Conservation (phyloP, 2,113 vertebrate genomes). For the Gambusia holbrooki region DNA sequence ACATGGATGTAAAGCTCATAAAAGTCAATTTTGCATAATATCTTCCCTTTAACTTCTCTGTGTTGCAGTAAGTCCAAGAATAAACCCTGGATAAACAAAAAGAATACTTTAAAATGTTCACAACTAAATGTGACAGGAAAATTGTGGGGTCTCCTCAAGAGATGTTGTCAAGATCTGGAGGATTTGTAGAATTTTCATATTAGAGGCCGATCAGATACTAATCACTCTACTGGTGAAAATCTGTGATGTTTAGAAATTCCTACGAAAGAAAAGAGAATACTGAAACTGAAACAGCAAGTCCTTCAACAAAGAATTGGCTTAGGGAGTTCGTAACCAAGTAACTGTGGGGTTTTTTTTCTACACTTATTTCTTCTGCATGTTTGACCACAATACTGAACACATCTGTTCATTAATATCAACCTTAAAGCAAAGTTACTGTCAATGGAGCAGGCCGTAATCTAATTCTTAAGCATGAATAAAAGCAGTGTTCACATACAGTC, state of each 20-base stretch:
- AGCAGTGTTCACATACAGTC: slow-evolving; percentile 9
- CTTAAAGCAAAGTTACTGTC: slow-evolving; percentile 49
- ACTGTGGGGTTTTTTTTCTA: not conserved
- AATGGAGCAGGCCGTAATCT: slow-evolving; percentile 48
- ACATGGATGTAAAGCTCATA: no score
- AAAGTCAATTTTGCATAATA: no score
- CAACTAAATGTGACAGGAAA: not conserved
- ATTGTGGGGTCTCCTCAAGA: not conserved
- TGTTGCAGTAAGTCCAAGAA: not conserved
- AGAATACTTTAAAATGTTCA: not conserved
- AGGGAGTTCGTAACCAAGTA: not conserved
- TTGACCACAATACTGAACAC: slow-evolving; percentile 1
- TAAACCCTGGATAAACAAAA: not conserved
- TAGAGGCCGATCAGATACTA: not conserved
- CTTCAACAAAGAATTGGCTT: not conserved
- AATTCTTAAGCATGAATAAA: slow-evolving; percentile 16
- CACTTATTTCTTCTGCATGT: not conserved
- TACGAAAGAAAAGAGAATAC: not conserved
- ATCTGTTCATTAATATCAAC: slow-evolving; percentile 43
- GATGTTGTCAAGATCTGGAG: not conserved
- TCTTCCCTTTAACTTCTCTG: no score
- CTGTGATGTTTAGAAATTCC: not conserved
- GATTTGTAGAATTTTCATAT: not conserved
- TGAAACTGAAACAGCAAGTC: not conserved
- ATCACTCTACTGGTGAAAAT: not conserved